These are phyloP conservation scores for Aldrovandia affinis DNA, from an alignment of 2,797 vertebrate species.

Conservation along the genomic window DNA sequence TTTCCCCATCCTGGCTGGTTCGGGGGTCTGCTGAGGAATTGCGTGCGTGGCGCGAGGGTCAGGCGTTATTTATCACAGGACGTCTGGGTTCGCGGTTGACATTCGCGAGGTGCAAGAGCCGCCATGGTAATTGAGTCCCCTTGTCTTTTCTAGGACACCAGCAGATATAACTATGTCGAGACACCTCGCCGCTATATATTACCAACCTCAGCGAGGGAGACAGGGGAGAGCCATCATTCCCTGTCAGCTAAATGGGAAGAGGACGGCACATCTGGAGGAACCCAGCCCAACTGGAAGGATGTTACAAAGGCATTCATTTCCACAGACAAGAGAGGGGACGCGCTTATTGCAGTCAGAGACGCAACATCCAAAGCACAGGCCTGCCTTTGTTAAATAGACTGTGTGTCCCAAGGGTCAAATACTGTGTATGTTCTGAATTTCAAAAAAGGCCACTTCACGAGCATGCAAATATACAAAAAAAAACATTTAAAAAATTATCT, in stretches of 20 bases:
- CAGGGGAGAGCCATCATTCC: slow-evolving; percentile 89
- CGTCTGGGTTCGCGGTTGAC: slow-evolving; percentile 58
- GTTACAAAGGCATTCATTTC: slow-evolving; percentile 32
- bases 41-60: slow-evolving; percentile 71
- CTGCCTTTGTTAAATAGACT: neutral
- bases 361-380: neutral
- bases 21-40: slow-evolving; percentile 66
- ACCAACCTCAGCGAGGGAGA: slow-evolving; percentile 79
- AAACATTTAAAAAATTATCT: neutral
- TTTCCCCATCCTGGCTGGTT: slow-evolving; percentile 65
- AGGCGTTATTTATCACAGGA: slow-evolving; percentile 78
- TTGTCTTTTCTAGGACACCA: slow-evolving; percentile 86
- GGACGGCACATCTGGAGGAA: slow-evolving; percentile 47
- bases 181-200: slow-evolving; percentile 87
- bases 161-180: slow-evolving; percentile 87
- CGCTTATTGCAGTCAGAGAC: neutral
- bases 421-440: too few relatives aligned
- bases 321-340: neutral
- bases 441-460: neutral
- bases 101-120: slow-evolving; percentile 73
- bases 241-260: slow-evolving; percentile 73
- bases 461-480: neutral
- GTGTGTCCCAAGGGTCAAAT: neutral
- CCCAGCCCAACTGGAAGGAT: slow-evolving; percentile 51
- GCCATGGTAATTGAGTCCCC: slow-evolving; percentile 84